Evolutionary conservation across 2,888 invertebrate genomes (phyloP), one percentile per base, ranked within the genome.

Genomic region (Andricus curvator): DNA sequence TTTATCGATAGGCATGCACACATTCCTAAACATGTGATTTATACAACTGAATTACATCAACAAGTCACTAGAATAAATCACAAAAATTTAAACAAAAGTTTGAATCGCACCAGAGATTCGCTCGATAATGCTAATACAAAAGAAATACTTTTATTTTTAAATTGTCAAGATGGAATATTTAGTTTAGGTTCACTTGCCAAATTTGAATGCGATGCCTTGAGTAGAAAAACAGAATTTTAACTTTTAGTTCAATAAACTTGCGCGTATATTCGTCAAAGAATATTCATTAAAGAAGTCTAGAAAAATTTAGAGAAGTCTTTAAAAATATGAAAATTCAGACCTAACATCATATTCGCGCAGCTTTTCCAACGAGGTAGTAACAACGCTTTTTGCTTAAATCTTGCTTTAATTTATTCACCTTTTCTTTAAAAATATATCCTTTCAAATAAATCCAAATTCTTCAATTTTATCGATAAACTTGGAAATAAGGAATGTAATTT

Each of bases 271-370:
- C 25, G 25, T 62, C 62, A 62, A 62, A 62, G 25, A 56, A n/a
- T n/a, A 56, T 62, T 62, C 44, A 4, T 44, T 15, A 44, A 15
- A 44, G 44, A 44, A 17, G 48, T 48, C 48, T 48, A 17, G 2
- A 17, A 17, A 48, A 48, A 48, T 17, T 5, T 17, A 17, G 17
- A 44, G 15, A 48, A 5, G 17, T 29, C 25, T 64, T 56, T 22
- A 83, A 22, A 67, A 60, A 76, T 25, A 80, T 70, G 56, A 25
- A 25, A 81, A 51, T 41, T 65, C 20, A 17, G 20, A 25, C 64
- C 66, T 20, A 64, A 64, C 17, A 29, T 29, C 29, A 29, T 64
- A 64, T 29, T 64, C 64, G 29, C 64, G 64, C 29, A 29, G 17
- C 2, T 64, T 64, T 17, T 17, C 4, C 6, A 15, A 64, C 2